Percentiles rank a stretch among this genome's conserved stretches.
phyloP scores from a whole-genome alignment of 2,797 vertebrate species.

The Sebastes trivittatus region DNA sequence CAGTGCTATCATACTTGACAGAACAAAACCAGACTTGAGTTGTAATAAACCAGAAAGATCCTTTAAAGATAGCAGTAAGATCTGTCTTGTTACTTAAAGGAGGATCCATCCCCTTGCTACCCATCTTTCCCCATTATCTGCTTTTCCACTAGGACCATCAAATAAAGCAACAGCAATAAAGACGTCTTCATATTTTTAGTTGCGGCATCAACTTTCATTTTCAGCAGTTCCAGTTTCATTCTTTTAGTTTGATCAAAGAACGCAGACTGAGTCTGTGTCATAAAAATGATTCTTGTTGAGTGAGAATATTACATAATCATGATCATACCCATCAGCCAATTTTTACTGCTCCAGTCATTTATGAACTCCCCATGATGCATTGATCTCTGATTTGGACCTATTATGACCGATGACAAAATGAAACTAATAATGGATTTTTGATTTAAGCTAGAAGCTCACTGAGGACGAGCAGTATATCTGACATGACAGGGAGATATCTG shows the following conservation, averaged over 20 bases:
- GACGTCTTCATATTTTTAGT: background rate
- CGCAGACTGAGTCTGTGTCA: background rate
- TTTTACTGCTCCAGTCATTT: constrained; percentile 59
- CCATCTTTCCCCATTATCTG: background rate
- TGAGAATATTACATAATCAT: constrained; percentile 51
- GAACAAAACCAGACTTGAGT: background rate
- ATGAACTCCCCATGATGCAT: constrained; percentile 52
- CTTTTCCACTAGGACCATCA: background rate
- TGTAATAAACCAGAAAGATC: background rate
- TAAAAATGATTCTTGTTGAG: constrained; percentile 36
- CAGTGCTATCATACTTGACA: background rate
- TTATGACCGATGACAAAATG: constrained; percentile 61
- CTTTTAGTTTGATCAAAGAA: constrained; percentile 35
- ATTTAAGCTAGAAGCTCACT: constrained; percentile 52
- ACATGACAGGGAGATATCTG: constrained; percentile 61
- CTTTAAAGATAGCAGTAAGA: background rate
- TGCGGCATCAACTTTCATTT: constrained; percentile 3
- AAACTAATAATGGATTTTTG: constrained; percentile 70
- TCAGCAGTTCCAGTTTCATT: constrained; percentile 3
- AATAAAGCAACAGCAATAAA: background rate
- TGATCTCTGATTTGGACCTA: constrained; percentile 57
- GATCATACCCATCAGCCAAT: constrained; percentile 50
- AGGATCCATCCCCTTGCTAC: background rate
- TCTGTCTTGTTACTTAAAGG: background rate
- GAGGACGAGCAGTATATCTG: constrained; percentile 54